Conservation (phyloP, 2,888 invertebrate species). For the Lasioglossum leucozonium region DNA sequence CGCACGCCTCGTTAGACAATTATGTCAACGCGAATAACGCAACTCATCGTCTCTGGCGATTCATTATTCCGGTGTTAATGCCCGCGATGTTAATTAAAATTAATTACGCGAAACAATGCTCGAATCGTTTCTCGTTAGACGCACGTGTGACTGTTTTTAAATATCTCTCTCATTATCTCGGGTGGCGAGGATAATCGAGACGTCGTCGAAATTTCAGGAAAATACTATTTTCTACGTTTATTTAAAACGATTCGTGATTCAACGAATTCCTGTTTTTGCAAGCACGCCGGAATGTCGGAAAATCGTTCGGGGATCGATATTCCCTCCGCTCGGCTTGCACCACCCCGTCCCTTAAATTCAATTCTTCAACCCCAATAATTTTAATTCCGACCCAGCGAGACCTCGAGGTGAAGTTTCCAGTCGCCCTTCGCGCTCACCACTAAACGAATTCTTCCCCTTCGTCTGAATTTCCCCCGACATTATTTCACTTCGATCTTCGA, state of each 20-base stretch:
- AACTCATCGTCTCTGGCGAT: not conserved
- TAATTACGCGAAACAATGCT: not conserved
- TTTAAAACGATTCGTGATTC: too few relatives aligned
- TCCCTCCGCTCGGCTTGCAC: too few relatives aligned
- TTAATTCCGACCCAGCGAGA: not conserved
- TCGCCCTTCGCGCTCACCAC: not conserved
- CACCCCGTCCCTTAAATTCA: not conserved
- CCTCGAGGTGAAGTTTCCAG: not conserved
- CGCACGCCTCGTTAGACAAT: not conserved
- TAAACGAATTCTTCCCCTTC: slow-evolving; percentile 21
- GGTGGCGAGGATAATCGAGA: not conserved
- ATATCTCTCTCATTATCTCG: not conserved
- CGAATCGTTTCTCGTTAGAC: not conserved
- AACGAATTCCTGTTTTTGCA: not conserved
- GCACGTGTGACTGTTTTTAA: not conserved
- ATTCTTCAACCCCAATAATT: slow-evolving; percentile 21
- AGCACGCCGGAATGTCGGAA: not conserved
- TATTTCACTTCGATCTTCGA: not conserved
- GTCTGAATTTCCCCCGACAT: not conserved
- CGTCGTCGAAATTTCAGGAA: too few relatives aligned
- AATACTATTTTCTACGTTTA: too few relatives aligned
- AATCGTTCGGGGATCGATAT: not conserved
- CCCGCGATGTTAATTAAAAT: not conserved
- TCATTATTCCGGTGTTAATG: not conserved
- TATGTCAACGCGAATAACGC: not conserved